Conservation (phyloP, 2,797 vertebrate species). For the Carcharodon carcharias region DNA sequence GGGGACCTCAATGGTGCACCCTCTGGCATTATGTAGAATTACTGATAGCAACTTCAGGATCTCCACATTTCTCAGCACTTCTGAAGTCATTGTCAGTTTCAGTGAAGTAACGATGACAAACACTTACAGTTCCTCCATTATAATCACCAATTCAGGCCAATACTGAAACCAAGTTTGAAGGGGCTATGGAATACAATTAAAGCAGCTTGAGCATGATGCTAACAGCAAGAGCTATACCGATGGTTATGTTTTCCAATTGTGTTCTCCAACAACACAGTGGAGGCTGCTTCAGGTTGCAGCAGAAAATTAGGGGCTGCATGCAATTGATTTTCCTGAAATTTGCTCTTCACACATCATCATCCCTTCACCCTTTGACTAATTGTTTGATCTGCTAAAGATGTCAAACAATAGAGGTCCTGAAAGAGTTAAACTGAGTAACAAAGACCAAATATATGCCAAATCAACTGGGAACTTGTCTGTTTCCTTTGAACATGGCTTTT, state of each 20-base stretch:
- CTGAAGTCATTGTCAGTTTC: no score
- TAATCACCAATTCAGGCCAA: not conserved
- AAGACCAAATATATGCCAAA: not conserved
- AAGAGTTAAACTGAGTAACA: not conserved
- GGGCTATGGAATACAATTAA: not conserved
- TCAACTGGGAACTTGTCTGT: not conserved
- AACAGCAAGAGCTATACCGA: not conserved
- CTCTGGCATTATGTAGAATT: no score
- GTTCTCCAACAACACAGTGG: not conserved
- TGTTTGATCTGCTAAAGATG: not conserved
- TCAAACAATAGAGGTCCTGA: not conserved
- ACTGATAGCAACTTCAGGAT: no score
- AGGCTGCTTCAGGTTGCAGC: not conserved
- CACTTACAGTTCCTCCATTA: no score
- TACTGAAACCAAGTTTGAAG: not conserved
- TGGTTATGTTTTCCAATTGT: not conserved
- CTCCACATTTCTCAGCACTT: no score
- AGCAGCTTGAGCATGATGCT: not conserved
- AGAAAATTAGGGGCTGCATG: no score
- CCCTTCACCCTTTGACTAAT: not conserved
- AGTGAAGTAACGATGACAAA: no score
- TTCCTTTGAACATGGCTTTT: not conserved
- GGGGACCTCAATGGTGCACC: no score
- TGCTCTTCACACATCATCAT: not conserved
- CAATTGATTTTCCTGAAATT: not conserved